Evolutionary conservation across 2,113 vertebrate species (phyloP).

Genomic region (Tragelaphus strepsiceros): DNA sequence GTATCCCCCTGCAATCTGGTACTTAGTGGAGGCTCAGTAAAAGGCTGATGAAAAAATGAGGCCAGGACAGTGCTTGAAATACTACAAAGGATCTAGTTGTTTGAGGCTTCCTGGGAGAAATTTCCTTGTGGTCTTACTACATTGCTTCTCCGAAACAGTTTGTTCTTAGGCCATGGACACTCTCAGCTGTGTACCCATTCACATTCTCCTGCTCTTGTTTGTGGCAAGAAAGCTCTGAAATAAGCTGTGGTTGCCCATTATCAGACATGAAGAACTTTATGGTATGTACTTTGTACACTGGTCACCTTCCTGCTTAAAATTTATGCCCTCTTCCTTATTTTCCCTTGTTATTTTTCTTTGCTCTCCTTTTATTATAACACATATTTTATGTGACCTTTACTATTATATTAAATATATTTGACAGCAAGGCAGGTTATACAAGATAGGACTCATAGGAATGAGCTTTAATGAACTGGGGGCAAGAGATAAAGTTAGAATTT

Average conservation of each 20-base stretch:
- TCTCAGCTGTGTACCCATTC: background rate
- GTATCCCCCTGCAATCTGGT: background rate
- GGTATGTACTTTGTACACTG: background rate
- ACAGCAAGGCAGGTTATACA: background rate
- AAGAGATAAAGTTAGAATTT: constrained; percentile 14
- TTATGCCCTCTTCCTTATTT: background rate
- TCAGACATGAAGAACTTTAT: background rate
- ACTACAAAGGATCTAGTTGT: background rate
- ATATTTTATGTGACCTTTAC: background rate
- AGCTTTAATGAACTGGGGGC: background rate
- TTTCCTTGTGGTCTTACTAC: background rate
- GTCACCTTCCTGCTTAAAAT: background rate
- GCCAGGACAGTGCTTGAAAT: background rate
- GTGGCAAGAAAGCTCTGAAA: background rate
- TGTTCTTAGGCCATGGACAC: background rate
- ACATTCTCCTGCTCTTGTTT: background rate
- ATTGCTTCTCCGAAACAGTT: background rate
- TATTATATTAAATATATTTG: background rate
- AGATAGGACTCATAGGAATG: background rate
- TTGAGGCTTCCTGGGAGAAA: background rate
- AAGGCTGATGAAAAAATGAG: background rate
- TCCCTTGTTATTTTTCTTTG: background rate
- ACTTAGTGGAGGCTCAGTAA: background rate
- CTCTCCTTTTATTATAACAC: background rate
- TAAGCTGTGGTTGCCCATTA: background rate